phyloP scores from a whole-genome alignment of 1,140 invertebrate species.

The Diplogasteroides magnus region DNA sequence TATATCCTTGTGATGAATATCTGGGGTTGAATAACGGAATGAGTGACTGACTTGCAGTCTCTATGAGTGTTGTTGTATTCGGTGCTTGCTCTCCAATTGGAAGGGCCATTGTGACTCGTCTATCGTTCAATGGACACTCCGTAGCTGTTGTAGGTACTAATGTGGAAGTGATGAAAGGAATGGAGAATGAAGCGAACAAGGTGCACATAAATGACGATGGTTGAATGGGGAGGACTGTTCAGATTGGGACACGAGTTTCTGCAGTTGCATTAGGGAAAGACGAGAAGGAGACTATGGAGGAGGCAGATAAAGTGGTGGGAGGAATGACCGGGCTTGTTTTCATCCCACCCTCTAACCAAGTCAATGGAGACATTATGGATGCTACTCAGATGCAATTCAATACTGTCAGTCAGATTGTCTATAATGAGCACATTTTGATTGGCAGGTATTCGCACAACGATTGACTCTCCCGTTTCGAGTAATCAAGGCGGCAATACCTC shows the following conservation, averaged over 20 bases:
- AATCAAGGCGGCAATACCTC: neutral
- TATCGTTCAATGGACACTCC: neutral
- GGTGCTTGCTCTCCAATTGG: neutral
- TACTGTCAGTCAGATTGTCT: neutral
- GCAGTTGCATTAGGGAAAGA: no score
- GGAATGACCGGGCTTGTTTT: neutral
- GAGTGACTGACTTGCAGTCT: no score
- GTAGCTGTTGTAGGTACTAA: neutral
- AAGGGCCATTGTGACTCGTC: neutral
- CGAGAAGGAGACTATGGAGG: no score
- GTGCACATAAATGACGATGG: neutral
- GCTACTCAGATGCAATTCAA: neutral
- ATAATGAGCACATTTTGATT: neutral
- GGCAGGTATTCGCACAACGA: neutral
- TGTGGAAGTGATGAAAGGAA: neutral
- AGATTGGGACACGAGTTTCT: no score
- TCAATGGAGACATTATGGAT: neutral
- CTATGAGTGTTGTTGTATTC: neutral
- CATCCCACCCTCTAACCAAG: neutral
- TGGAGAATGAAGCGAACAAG: neutral
- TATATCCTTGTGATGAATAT: no score
- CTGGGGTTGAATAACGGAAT: no score
- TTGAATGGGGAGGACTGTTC: no score
- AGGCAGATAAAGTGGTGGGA: neutral
- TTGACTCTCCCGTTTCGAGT: neutral